phyloP scores from a whole-genome alignment of 1,140 invertebrate species.

The Tetraneura akinire region DNA sequence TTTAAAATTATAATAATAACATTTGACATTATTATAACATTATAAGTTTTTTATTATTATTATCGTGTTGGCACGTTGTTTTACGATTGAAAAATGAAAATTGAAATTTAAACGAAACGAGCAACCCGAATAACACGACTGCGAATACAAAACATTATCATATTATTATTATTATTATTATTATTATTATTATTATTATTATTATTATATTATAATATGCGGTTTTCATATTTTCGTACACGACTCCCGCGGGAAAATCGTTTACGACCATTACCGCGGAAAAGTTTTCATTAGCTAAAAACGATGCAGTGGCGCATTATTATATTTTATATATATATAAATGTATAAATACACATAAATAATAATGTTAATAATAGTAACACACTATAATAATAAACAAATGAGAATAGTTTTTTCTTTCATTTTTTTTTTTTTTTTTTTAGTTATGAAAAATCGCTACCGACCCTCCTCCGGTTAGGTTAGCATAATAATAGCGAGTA shows the following conservation, averaged over 20 bases:
- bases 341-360: not conserved
- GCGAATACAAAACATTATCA: not conserved
- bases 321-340: no score
- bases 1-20: no score
- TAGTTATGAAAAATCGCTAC: not conserved
- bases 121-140: not conserved
- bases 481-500: no score
- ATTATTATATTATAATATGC: not conserved
- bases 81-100: not conserved
- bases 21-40: no score
- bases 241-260: slow-evolving; percentile 25
- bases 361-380: not conserved
- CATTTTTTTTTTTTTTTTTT: not conserved
- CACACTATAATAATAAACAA: not conserved
- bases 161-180: no score
- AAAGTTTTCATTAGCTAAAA: slow-evolving; percentile 44
- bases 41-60: no score
- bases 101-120: slow-evolving; percentile 2
- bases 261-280: not conserved
- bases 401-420: not conserved
- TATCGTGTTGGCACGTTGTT: no score
- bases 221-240: not conserved
- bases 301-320: not conserved
- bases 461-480: no score
- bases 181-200: no score